Base-by-base conservation (phyloP, 2,113 vertebrate species). In the Cyprinodon tularosa region DNA sequence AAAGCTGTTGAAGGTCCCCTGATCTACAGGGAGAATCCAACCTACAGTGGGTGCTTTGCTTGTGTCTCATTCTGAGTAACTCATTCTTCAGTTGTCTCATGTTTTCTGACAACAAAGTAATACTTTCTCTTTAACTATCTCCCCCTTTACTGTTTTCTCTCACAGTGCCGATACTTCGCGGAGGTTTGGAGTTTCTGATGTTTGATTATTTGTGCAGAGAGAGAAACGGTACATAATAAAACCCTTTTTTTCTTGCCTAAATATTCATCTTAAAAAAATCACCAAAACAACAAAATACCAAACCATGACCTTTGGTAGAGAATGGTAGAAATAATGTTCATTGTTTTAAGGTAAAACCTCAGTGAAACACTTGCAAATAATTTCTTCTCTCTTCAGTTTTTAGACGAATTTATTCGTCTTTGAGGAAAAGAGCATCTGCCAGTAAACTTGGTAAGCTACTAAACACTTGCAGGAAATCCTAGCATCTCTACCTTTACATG, bases 1-100 rank as follows among this genome's bases (percentile, higher is more conserved):
- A 9, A 90, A 17, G 71, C 85, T 0, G 47, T 95, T 12, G 76
- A 93, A 44, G 92, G 94, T 0, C 92, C 94, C 5, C 68, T 94
- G 71, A 1, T 82, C 29, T 77, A 12, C 7, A 87, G 93, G 75
- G 9, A 89, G 0, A 17, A 95, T 39, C 93, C 90, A 6, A 13
- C 70, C 38, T n/a, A 74, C 15, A 0, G 90, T 90, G 17, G 87
- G 81, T 87, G 17, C 5, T 4, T 13, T 61, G 0, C n/a, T 29
- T 17, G 20, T 60, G 38, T 0, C 22, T 57, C 8, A 57, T 50
- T 67, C 11, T 37, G n/a, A 17, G 20, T 1, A 3, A 47, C 3
- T 3, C 8, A 6, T 8, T 17, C 17, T 53, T 15, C 3, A 20
- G 12, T n/a, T 39, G 8, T 67, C 7, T 37, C 13, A 8, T 63